A percentile compares a stretch with the other conserved stretches of the same genome.
These are phyloP conservation scores for Oligia latruncula DNA, from an alignment of 2,888 invertebrate genomes.

Conservation along the genomic window DNA sequence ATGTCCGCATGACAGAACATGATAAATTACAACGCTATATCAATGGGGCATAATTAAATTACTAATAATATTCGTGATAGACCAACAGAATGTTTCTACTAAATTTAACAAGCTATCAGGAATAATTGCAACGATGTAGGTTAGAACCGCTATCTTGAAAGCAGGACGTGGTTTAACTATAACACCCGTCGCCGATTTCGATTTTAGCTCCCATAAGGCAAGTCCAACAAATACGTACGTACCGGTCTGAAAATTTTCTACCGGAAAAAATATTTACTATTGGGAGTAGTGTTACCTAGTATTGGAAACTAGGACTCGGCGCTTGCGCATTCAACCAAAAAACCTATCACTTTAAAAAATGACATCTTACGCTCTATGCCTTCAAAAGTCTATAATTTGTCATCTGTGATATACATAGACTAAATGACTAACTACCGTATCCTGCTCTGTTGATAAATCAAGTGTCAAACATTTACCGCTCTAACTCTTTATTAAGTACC, in stretches of 20 bases:
- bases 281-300: background rate
- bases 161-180: no score
- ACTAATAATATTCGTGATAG: conserved; percentile 27
- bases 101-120: conserved; percentile 23
- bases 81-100: conserved; percentile 35
- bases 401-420: conserved; percentile 9
- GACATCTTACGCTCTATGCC: conserved; percentile 7
- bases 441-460: conserved; percentile 36
- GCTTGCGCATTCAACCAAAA: conserved; percentile 28
- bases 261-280: background rate
- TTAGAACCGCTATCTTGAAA: background rate
- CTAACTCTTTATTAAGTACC: conserved; percentile 34
- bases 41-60: conserved; percentile 43
- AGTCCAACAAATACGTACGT: no score
- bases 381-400: conserved; percentile 25
- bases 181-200: no score
- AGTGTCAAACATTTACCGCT: conserved; percentile 37
- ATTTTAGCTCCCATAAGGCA: background rate
- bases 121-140: background rate
- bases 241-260: background rate
- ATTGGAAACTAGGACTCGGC: conserved; percentile 14
- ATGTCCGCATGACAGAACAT: conserved; percentile 8
- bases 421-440: conserved; percentile 19
- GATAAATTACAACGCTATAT: conserved; percentile 34
- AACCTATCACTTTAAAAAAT: conserved; percentile 17